These are phyloP conservation scores for Sander vitreus DNA, from an alignment of 2,113 vertebrate genomes.

Conservation along the genomic window DNA sequence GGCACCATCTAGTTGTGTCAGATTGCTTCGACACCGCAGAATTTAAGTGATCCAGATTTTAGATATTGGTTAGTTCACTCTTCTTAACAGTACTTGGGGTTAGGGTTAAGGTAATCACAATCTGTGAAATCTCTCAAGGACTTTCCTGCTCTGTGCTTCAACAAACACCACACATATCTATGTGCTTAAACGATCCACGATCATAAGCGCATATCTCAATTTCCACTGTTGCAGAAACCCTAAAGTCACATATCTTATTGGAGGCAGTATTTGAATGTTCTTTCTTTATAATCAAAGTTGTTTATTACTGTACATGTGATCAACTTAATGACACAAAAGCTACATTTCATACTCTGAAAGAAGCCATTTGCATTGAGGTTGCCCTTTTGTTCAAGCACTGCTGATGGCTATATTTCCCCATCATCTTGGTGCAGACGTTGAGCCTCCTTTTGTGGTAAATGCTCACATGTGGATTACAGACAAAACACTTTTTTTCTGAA, in stretches of 20 bases:
- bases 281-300: background rate
- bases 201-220: background rate
- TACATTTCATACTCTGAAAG: background rate
- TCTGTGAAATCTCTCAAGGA: slow-evolving; percentile 24
- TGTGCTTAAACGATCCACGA: background rate
- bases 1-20: slow-evolving; percentile 44
- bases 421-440: background rate
- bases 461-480: background rate
- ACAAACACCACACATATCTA: slow-evolving; percentile 6
- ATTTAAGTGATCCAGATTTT: slow-evolving; percentile 24
- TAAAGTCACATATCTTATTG: background rate
- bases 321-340: background rate
- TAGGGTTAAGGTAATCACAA: slow-evolving; percentile 18
- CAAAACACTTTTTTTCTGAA: slow-evolving; percentile 3
- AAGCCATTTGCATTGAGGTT: background rate
- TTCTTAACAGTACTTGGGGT: slow-evolving; percentile 23
- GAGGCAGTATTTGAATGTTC: background rate
- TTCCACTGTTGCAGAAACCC: background rate
- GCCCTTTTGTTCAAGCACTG: background rate
- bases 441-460: background rate
- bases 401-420: background rate
- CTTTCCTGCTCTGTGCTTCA: slow-evolving; percentile 8
- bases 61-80: slow-evolving; percentile 18
- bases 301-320: background rate
- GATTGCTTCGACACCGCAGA: slow-evolving; percentile 35